phyloP scores from a whole-genome alignment of 2,113 vertebrate genomes.

The Saccopteryx leptura region DNA sequence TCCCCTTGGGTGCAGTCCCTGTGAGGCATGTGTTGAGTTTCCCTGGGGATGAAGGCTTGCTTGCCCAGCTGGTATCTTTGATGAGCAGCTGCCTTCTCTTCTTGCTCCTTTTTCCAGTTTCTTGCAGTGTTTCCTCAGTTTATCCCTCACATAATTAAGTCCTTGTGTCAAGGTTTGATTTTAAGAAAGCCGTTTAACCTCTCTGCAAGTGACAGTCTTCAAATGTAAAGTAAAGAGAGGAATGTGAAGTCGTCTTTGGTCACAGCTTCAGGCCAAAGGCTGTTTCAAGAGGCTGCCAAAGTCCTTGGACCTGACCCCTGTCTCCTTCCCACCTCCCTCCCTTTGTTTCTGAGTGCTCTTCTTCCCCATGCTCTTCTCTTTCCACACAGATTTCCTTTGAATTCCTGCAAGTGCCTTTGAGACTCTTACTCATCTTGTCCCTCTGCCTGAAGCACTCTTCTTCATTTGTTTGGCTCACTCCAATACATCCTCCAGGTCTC shows the following conservation, averaged over 20 bases:
- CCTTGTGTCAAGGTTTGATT: not conserved
- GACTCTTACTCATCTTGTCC: constrained; percentile 39
- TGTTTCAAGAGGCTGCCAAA: not conserved
- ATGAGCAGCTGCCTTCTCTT: not conserved
- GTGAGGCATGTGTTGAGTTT: not conserved
- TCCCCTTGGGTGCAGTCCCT: not conserved
- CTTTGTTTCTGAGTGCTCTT: too few species aligned
- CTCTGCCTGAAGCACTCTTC: constrained; percentile 42
- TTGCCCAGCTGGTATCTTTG: not conserved
- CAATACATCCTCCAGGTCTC: not conserved
- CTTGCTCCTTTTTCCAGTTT: not conserved
- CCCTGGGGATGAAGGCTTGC: not conserved
- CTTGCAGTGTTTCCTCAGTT: not conserved
- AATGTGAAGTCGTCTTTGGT: not conserved
- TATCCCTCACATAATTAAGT: not conserved
- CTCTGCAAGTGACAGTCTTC: not conserved
- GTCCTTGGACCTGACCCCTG: not conserved
- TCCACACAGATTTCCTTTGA: not conserved
- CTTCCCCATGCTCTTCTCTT: not conserved
- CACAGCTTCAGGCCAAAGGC: not conserved
- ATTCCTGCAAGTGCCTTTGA: not conserved
- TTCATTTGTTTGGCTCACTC: constrained; percentile 50
- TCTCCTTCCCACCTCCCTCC: not conserved
- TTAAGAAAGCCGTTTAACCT: not conserved
- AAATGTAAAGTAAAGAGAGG: not conserved